These are phyloP conservation scores for Bungarus multicinctus DNA, from an alignment of 2,113 vertebrate genomes.

Conservation along the genomic window DNA sequence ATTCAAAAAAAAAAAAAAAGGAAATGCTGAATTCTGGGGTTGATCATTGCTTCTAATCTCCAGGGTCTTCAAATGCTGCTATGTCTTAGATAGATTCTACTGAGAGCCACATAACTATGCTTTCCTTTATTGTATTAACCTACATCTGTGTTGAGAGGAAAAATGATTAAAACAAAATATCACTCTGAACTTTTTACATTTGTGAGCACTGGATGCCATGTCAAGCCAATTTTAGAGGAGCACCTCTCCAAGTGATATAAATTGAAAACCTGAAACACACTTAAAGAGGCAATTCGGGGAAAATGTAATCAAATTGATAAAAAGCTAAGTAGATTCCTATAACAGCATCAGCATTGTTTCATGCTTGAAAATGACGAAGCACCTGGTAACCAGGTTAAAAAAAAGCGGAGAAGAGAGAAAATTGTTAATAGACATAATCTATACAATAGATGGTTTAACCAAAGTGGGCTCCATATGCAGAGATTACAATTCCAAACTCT, in stretches of 20 bases:
- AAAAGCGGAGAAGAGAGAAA: constrained; percentile 42
- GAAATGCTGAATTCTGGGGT: not conserved
- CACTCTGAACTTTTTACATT: constrained; percentile 52
- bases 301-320: constrained; percentile 44
- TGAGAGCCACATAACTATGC: not conserved
- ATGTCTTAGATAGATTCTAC: not conserved
- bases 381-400: constrained; percentile 42
- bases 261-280: constrained; percentile 31
- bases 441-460: not conserved
- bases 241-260: constrained; percentile 38
- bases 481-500: constrained; percentile 8
- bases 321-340: constrained; percentile 14
- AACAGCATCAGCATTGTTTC: constrained; percentile 25
- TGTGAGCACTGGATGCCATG: constrained; percentile 24
- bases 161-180: constrained; percentile 48
- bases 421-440: constrained; percentile 30
- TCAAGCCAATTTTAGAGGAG: constrained; percentile 39
- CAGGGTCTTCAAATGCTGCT: not conserved
- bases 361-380: constrained; percentile 26
- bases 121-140: constrained; percentile 25
- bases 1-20: not conserved
- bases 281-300: constrained; percentile 15
- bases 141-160: constrained; percentile 41
- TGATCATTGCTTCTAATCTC: not conserved
- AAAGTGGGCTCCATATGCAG: not conserved